phyloP scores from a whole-genome alignment of 2,888 invertebrate species.

The Pogonocherus hispidulus region DNA sequence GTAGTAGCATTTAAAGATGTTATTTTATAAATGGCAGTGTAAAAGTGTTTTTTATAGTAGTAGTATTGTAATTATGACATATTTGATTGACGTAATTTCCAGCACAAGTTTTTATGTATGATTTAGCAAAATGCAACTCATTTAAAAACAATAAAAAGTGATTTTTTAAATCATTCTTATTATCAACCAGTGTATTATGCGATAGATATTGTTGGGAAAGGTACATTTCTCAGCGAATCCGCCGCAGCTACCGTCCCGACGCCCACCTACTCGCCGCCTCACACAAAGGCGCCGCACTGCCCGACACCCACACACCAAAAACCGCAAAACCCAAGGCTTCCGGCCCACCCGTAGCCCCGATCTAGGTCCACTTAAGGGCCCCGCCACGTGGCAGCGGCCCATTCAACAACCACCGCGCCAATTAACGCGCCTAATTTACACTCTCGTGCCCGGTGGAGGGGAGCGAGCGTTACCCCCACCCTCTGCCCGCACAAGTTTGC shows the following conservation, averaged over 20 bases:
- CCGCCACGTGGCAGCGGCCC: conserved; percentile 52
- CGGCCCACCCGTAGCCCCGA: neutral
- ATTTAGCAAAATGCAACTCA: no score
- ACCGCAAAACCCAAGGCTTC: neutral
- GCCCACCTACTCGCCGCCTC: neutral
- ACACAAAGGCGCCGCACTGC: neutral
- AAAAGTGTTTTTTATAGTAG: no score
- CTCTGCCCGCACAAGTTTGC: conserved; percentile 51
- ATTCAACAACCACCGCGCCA: conserved; percentile 52
- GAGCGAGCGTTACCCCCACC: conserved; percentile 47
- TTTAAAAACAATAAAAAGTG: no score
- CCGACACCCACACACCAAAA: neutral
- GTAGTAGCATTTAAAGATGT: no score
- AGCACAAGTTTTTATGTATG: no score
- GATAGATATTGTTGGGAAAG: no score
- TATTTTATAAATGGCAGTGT: no score
- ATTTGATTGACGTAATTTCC: no score
- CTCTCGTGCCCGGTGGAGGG: conserved; percentile 46
- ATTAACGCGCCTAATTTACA: conserved; percentile 56
- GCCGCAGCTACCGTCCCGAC: no score
- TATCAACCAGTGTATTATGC: no score
- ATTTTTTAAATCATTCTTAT: no score
- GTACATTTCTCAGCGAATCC: neutral
- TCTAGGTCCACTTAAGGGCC: neutral
- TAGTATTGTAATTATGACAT: no score